Evolutionary conservation across 1,140 invertebrate genomes (phyloP), one percentile per base, ranked within the genome.

Genomic region (Drosophila nigrodunni): DNA sequence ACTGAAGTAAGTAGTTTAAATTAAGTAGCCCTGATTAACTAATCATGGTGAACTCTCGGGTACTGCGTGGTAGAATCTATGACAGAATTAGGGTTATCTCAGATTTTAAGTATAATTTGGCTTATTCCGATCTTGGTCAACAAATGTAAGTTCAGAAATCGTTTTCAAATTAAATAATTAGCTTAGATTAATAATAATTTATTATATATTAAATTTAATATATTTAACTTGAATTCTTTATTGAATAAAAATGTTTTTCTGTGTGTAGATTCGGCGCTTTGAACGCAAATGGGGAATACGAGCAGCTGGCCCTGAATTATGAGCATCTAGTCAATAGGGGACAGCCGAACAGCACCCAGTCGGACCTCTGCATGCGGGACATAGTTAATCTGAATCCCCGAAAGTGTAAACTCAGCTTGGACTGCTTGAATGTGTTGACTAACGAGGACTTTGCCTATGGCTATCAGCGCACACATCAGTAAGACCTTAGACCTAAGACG

Each of bases 391-490:
- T 87, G 11, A 50, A 61, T 30, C 18, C 47, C 7, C 46, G 65
- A 0, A 61, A 47, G 13, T 90, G 88, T 21, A 62, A 85, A 15
- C 39, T 88, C 0, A 70, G 66, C 1, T 10, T 25, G 7, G 30
- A 57, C 0, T 91, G 90, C 43, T 43, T 91, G 18, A 41, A 78
- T 3, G 13, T 91, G 7, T 43, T 91, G 39, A 77, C 66, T 9
- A 87, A 71, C 46, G 80, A 85, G 54, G 46, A 49, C 25, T 71
- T 80, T 0, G 65, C 90, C 2, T 91, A 80, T 55, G 90, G 90
- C 21, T 91, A 91, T 67, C 86, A 87, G 21, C 70, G 90, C 1
- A 91, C 87, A 9, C 90, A 91, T 64, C 90, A 91, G 90, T 91
- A 61, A 81, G 85, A n/a, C 11, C 8, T 39, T 39, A 9, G 0